Percentiles rank a stretch among this genome's conserved stretches.
These are phyloP conservation scores for Sturnira hondurensis DNA, from an alignment of 2,113 vertebrate genomes.

Conservation along the genomic window DNA sequence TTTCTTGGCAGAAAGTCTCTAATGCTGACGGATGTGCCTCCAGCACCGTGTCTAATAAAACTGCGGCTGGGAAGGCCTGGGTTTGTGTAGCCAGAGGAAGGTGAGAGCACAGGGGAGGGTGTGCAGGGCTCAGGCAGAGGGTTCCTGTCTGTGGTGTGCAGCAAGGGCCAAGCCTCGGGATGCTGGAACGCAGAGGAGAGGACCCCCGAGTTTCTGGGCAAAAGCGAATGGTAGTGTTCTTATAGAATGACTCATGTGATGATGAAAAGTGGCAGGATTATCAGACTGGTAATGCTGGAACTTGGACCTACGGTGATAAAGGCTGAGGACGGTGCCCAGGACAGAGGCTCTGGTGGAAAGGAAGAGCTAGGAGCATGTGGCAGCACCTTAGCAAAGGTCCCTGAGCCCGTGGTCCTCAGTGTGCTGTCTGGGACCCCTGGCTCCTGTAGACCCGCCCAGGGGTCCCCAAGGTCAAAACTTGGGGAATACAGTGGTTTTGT, in stretches of 20 bases:
- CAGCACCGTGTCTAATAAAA: not conserved
- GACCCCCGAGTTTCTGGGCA: not conserved
- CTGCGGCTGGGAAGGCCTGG: not conserved
- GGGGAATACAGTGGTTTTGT: no score
- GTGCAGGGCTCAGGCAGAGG: fast-evolving
- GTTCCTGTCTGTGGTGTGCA: fast-evolving
- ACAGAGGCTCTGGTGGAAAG: not conserved
- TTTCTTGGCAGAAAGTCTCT: conserved; percentile 47
- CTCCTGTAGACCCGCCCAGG: not conserved
- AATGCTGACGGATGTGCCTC: conserved; percentile 53
- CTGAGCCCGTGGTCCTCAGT: not conserved
- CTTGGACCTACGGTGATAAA: not conserved
- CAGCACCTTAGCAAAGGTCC: fast-evolving
- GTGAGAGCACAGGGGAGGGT: not conserved
- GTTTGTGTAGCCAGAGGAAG: not conserved
- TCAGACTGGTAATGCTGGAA: not conserved
- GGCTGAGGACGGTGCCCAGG: not conserved
- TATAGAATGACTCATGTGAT: fast-evolving
- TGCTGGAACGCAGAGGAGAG: not conserved
- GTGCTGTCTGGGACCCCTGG: not conserved
- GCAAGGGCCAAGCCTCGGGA: fast-evolving
- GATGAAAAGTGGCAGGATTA: not conserved
- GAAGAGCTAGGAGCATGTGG: fast-evolving
- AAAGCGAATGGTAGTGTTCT: not conserved
- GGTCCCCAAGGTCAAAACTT: not conserved